phyloP scores from a whole-genome alignment of 23 tunicate genomes.

The Trididemnum nubilum region DNA sequence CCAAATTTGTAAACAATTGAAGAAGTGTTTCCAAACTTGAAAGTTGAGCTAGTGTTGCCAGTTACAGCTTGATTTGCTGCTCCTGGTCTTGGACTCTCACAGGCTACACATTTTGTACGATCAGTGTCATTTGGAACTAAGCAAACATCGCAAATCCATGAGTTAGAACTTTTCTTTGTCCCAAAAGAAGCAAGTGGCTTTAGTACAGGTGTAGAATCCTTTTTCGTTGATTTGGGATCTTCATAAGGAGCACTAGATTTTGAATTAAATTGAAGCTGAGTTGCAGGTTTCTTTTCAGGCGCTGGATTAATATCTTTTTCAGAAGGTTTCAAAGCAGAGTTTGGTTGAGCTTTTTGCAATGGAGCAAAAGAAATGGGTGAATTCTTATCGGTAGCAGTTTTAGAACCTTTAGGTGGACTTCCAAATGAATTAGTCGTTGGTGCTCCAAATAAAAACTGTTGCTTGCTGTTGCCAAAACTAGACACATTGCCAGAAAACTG shows the following conservation, averaged over 20 bases:
- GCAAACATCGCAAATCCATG: slow-evolving; percentile 33
- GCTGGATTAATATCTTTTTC: not conserved
- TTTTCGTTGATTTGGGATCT: not conserved
- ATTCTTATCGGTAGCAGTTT: not conserved
- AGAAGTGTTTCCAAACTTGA: slow-evolving; percentile 31
- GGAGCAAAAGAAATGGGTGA: not conserved
- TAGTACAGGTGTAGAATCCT: no score
- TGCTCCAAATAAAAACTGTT: no score
- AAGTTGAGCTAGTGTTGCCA: not conserved
- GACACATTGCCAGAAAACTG: slow-evolving; percentile 7
- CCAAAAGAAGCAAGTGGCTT: no score
- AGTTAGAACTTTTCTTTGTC: no score
- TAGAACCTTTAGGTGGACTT: not conserved
- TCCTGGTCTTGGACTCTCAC: slow-evolving; percentile 1
- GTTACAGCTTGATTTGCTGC: not conserved
- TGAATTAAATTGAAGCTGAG: not conserved
- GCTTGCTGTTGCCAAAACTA: not conserved
- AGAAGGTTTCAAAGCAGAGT: not conserved
- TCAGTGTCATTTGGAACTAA: slow-evolving; percentile 29
- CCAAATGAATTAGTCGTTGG: not conserved
- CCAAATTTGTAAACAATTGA: slow-evolving; percentile 8
- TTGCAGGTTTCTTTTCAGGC: not conserved
- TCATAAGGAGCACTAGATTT: no score
- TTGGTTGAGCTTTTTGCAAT: no score
- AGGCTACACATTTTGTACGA: slow-evolving; percentile 14